Evolutionary conservation across 2,888 invertebrate species (phyloP).

Genomic region (Cantharis rufa): DNA sequence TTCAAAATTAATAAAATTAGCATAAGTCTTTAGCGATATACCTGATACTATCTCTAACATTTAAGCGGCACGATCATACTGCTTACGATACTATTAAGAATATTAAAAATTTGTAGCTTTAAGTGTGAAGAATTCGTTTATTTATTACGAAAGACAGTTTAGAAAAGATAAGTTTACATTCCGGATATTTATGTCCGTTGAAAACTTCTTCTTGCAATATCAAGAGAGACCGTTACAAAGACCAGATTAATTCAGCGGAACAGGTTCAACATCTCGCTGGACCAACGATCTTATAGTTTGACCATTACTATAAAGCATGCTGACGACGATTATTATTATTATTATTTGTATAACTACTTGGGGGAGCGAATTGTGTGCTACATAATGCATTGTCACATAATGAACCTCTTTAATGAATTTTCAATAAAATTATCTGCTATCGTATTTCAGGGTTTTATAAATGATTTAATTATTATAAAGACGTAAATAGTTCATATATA

Average conservation of each 20-base stretch:
- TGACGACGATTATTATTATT: conserved; percentile 12
- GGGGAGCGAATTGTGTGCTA: conserved; percentile 19
- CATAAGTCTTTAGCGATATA: too few relatives aligned
- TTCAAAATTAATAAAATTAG: too few relatives aligned
- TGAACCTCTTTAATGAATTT: conserved; percentile 1
- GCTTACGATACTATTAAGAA: neutral
- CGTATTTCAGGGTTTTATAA: neutral
- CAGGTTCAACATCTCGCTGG: conserved; percentile 44
- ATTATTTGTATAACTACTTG: conserved; percentile 14
- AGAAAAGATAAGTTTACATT: conserved; percentile 15
- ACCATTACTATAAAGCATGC: conserved; percentile 15
- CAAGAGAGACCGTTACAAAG: conserved; percentile 50
- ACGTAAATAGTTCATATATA: neutral
- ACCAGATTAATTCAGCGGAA: conserved; percentile 49
- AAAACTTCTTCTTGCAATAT: conserved; percentile 37
- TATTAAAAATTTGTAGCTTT: neutral
- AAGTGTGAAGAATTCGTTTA: neutral
- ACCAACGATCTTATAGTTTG: conserved; percentile 28
- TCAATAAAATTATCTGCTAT: neutral
- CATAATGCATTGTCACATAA: conserved; percentile 13
- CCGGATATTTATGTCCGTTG: conserved; percentile 34
- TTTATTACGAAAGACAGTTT: conserved; percentile 6
- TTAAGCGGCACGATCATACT: neutral
- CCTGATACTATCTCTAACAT: too few relatives aligned
- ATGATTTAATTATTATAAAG: neutral